phyloP scores from a whole-genome alignment of 2,888 invertebrate species.

The Megamerina dolium region DNA sequence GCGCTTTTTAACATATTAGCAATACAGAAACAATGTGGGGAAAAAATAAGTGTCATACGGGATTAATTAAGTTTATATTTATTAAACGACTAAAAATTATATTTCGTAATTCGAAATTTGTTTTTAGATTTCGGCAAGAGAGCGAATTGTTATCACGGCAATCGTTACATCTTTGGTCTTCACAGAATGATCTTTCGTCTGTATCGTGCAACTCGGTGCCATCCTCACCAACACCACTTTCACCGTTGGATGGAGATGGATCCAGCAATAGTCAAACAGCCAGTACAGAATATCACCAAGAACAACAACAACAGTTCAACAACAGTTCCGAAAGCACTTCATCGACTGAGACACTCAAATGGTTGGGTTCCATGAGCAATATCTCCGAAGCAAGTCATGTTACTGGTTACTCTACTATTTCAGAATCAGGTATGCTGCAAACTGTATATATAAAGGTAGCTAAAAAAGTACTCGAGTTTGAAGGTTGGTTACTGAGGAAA shows the following conservation, averaged over 20 bases:
- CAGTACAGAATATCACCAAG: constrained; percentile 16
- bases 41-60: too few species aligned
- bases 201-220: constrained; percentile 41
- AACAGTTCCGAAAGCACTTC: constrained; percentile 50
- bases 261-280: constrained; percentile 14
- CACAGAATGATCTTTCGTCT: constrained; percentile 48
- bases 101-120: too few species aligned
- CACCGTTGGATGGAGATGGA: constrained; percentile 12
- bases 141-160: constrained; percentile 49
- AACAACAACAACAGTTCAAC: constrained; percentile 27
- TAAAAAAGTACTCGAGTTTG: not conserved
- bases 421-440: constrained; percentile 46
- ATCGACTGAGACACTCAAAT: constrained; percentile 72
- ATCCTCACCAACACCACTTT: constrained; percentile 24
- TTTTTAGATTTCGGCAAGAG: constrained; percentile 48
- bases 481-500: too few species aligned
- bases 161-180: constrained; percentile 48
- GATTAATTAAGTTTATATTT: too few species aligned
- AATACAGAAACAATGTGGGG: too few species aligned
- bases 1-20: too few species aligned
- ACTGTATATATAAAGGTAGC: not conserved
- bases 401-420: constrained; percentile 51
- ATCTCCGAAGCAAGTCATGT: constrained; percentile 59
- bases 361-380: constrained; percentile 72
- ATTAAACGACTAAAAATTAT: too few species aligned